A percentile compares a stretch with the other conserved stretches of the same genome.
Evolutionary conservation across 1,140 invertebrate species (phyloP).

Genomic region (Argopecten irradians): DNA sequence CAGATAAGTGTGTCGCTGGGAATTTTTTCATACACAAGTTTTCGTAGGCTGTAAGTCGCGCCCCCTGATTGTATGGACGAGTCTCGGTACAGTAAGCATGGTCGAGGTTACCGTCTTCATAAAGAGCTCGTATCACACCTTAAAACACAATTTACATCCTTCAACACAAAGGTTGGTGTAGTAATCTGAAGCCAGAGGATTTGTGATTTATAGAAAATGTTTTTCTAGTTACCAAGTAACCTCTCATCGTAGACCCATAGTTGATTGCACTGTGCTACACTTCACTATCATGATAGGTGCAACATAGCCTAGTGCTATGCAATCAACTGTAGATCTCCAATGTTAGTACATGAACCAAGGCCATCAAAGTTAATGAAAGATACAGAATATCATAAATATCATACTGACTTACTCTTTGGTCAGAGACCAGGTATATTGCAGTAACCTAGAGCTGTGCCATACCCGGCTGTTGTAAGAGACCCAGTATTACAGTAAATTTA

Average conservation of each 20-base stretch:
- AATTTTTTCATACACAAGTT: conserved; percentile 93
- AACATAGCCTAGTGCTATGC: too few relatives aligned
- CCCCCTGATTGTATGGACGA: conserved; percentile 96
- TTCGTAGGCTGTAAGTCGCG: conserved; percentile 96
- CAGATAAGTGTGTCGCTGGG: conserved; percentile 92
- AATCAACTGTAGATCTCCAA: too few relatives aligned
- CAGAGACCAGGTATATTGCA: too few relatives aligned
- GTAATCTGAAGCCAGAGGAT: background rate
- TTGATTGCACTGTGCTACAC: background rate
- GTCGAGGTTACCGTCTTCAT: conserved; percentile 85
- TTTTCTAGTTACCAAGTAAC: conserved; percentile 86
- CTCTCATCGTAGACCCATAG: too few relatives aligned
- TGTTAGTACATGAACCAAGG: too few relatives aligned
- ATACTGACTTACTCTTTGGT: too few relatives aligned
- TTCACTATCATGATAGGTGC: too few relatives aligned
- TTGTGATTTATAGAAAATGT: conserved; percentile 96
- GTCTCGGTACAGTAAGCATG: conserved; percentile 98
- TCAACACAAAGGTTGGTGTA: background rate
- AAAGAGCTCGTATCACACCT: conserved; percentile 91
- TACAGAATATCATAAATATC: too few relatives aligned
- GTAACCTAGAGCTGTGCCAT: too few relatives aligned
- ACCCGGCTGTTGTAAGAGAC: too few relatives aligned
- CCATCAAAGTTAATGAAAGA: too few relatives aligned
- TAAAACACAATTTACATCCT: conserved; percentile 33
- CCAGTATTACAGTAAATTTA: too few relatives aligned